Conservation (phyloP, 2,888 invertebrate genomes). For the Allacma fusca region DNA sequence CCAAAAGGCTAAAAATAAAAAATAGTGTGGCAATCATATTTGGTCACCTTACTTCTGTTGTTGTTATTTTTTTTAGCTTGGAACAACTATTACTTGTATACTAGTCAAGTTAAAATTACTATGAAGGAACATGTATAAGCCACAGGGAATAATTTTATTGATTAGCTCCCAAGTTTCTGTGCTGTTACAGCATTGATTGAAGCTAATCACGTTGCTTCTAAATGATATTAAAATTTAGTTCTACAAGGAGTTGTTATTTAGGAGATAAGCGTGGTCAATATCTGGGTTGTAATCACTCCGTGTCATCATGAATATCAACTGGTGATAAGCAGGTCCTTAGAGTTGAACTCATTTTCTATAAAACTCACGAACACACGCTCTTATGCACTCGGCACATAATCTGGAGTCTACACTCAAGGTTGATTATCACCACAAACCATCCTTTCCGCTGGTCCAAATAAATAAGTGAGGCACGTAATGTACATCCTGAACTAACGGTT, state of each 20-base stretch:
- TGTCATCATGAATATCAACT: constrained; percentile 16
- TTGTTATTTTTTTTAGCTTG: too few relatives aligned
- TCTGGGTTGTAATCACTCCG: background rate
- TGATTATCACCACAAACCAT: background rate
- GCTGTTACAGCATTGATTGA: background rate
- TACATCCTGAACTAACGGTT: too few relatives aligned
- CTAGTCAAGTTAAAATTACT: too few relatives aligned
- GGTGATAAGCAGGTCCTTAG: background rate
- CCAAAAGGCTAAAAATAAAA: too few relatives aligned
- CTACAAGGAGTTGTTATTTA: background rate
- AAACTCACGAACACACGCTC: background rate
- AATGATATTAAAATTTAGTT: background rate
- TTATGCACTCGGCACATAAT: background rate
- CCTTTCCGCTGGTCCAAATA: background rate
- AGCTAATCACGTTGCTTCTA: background rate
- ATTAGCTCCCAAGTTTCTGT: background rate
- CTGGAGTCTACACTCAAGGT: constrained; percentile 4
- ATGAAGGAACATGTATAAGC: too few relatives aligned
- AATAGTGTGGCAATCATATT: too few relatives aligned
- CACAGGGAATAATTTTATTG: too few relatives aligned
- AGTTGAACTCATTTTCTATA: background rate
- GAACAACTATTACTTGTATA: too few relatives aligned
- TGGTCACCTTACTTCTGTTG: too few relatives aligned
- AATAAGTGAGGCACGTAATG: too few relatives aligned
- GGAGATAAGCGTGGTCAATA: background rate